Evolutionary conservation across 2,888 invertebrate species (phyloP).

Genomic region (Acanthosepion lycidas): DNA sequence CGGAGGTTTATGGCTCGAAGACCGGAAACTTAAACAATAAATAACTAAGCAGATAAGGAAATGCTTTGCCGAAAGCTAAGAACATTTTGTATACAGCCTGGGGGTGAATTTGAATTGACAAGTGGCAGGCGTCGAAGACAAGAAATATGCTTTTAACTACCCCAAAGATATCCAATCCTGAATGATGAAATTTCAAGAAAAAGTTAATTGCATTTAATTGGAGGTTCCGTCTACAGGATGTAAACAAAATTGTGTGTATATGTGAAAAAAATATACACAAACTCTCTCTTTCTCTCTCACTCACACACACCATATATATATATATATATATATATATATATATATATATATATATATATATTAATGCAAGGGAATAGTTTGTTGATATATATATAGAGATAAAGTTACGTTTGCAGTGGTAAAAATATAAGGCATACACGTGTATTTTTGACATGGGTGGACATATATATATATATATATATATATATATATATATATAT

Average conservation of each 20-base stretch:
- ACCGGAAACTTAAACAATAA: not conserved
- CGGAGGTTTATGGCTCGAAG: not conserved
- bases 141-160: not conserved
- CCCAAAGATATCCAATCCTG: not conserved
- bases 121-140: not conserved
- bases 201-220: not conserved
- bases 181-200: not conserved
- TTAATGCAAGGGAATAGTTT: too few species aligned
- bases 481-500: too few species aligned
- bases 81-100: not conserved
- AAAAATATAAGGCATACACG: too few species aligned
- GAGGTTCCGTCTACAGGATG: not conserved
- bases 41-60: not conserved
- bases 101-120: not conserved
- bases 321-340: too few species aligned
- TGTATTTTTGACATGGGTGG: too few species aligned
- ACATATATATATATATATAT: too few species aligned
- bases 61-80: not conserved
- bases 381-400: not conserved
- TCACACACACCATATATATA: too few species aligned
- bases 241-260: not conserved
- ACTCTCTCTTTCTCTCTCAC: too few species aligned
- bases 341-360: too few species aligned
- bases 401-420: too few species aligned
- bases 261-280: not conserved